Evolutionary conservation across 2,797 vertebrate genomes (phyloP).

Genomic region (Austrolebias charrua): DNA sequence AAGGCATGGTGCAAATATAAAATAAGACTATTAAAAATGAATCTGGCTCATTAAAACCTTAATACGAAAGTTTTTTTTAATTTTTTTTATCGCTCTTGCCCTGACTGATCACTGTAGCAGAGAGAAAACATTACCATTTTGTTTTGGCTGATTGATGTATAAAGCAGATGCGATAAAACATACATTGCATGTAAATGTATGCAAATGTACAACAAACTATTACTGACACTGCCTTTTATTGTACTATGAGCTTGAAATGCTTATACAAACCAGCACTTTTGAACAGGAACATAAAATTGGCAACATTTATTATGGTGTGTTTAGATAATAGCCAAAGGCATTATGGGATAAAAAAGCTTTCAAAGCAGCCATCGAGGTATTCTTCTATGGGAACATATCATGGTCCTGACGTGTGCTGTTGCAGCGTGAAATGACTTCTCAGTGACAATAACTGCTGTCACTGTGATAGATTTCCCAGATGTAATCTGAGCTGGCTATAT

Average conservation of each 20-base stretch:
- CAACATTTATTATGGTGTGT: not conserved
- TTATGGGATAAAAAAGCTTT: not conserved
- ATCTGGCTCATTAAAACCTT: too few species aligned
- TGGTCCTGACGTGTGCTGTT: conserved; percentile 5
- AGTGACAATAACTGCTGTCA: conserved; percentile 16
- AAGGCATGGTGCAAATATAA: too few species aligned
- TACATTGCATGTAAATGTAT: conserved; percentile 5
- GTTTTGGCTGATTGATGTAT: conserved; percentile 4
- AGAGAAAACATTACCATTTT: not conserved
- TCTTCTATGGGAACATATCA: conserved; percentile 19
- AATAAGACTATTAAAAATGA: too few species aligned
- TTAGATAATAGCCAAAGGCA: not conserved
- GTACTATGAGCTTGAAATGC: conserved; percentile 3
- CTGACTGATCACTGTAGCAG: not conserved
- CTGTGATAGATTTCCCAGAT: conserved; percentile 32
- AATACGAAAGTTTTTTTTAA: too few species aligned
- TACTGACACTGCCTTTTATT: not conserved
- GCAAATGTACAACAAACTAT: conserved; percentile 4
- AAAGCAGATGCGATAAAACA: conserved; percentile 9
- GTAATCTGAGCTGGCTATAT: conserved; percentile 26
- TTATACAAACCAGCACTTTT: not conserved
- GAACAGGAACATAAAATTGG: not conserved
- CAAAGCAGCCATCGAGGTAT: not conserved
- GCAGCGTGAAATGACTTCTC: conserved; percentile 12
- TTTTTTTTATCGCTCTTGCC: not conserved